Percentiles rank a stretch among this genome's conserved stretches.
Evolutionary conservation across 2,888 invertebrate species (phyloP).

Genomic region (Cerceris ruficornis): DNA sequence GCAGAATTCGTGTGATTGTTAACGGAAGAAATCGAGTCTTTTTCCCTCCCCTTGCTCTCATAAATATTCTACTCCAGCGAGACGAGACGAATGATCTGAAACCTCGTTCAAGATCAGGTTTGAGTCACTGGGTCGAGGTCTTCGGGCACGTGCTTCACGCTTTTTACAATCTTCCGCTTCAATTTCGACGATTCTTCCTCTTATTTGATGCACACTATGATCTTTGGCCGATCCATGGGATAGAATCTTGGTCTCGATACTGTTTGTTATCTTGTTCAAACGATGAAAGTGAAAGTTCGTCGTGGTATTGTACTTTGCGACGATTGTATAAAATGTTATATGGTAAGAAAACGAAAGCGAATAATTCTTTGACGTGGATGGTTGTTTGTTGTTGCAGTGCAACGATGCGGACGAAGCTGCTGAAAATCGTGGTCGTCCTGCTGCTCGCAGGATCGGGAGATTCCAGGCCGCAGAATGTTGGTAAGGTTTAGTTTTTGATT

Average conservation of each 20-base stretch:
- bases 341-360: too few relatives aligned
- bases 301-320: background rate
- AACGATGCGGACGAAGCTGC: slow-evolving; percentile 75
- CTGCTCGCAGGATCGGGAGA: slow-evolving; percentile 71
- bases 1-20: background rate
- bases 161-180: background rate
- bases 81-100: slow-evolving; percentile 32
- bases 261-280: too few relatives aligned
- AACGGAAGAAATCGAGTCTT: slow-evolving; percentile 1
- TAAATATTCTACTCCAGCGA: slow-evolving; percentile 18
- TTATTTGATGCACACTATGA: background rate
- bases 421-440: slow-evolving; percentile 72
- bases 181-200: background rate
- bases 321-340: too few relatives aligned
- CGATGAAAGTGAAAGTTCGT: background rate
- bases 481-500: slow-evolving; percentile 63
- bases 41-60: slow-evolving; percentile 10
- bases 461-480: slow-evolving; percentile 74
- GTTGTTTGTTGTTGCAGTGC: slow-evolving; percentile 71
- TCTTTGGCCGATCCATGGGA: background rate
- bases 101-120: slow-evolving; percentile 38
- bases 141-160: slow-evolving; percentile 7
- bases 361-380: too few relatives aligned
- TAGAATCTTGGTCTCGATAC: too few relatives aligned
- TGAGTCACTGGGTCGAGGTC: slow-evolving; percentile 54